Percentiles rank a stretch among this genome's conserved stretches.
These are phyloP conservation scores for Cantharis rustica DNA, from an alignment of 2,888 invertebrate species.

Conservation along the genomic window DNA sequence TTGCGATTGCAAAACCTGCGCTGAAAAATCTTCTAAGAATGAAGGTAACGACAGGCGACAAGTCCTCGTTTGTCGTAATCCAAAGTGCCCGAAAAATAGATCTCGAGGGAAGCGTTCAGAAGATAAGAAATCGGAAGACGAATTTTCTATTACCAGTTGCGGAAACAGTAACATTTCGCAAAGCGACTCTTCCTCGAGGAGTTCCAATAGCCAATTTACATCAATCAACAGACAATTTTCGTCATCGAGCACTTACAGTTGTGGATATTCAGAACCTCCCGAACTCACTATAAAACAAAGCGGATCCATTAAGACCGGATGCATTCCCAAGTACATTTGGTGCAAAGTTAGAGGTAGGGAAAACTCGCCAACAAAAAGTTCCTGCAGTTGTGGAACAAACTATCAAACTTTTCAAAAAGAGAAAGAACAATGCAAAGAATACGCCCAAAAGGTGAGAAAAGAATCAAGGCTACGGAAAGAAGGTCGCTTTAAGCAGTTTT, in stretches of 20 bases:
- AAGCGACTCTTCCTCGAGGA: not conserved
- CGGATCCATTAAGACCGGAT: not conserved
- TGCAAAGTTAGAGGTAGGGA: not conserved
- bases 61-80: not conserved
- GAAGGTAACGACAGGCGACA: not conserved
- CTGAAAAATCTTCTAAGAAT: not conserved
- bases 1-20: not conserved
- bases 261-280: not conserved
- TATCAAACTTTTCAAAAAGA: conserved; percentile 20
- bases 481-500: conserved; percentile 32
- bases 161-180: not conserved
- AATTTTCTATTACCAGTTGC: not conserved
- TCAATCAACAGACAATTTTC: not conserved
- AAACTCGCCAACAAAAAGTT: not conserved
- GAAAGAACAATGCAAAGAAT: conserved; percentile 32
- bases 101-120: not conserved
- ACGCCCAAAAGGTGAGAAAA: conserved; percentile 34
- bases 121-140: not conserved
- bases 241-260: not conserved
- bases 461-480: conserved; percentile 35
- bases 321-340: not conserved
- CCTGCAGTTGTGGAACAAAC: not conserved
- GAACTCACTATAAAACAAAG: not conserved
- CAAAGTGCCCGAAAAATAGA: not conserved
- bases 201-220: not conserved